Conservation (phyloP, 2,113 vertebrate species). For the Rhodinocichla rosea region DNA sequence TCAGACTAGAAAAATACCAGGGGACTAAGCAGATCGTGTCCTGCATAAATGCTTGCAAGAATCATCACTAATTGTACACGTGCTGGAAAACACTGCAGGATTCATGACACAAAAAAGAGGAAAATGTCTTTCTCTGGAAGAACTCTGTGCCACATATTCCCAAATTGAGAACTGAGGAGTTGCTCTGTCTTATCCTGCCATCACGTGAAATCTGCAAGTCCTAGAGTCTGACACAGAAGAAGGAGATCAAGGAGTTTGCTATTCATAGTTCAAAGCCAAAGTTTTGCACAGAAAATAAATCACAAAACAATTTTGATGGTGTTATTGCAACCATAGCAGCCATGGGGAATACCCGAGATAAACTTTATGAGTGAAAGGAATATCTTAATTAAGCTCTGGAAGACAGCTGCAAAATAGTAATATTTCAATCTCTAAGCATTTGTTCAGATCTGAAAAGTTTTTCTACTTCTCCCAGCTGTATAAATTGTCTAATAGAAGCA, state of each 20-base stretch:
- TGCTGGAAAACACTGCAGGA: not conserved
- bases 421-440: not conserved
- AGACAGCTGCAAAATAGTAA: not conserved
- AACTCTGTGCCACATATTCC: not conserved
- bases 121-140: not conserved
- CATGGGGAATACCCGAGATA: not conserved
- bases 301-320: not conserved
- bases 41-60: not conserved
- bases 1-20: not conserved
- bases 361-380: not conserved
- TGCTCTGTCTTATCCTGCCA: not conserved
- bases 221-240: not conserved
- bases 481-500: not conserved
- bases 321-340: not conserved
- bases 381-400: not conserved
- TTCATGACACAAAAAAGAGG: not conserved
- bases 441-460: not conserved
- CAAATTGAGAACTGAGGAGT: not conserved
- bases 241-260: not conserved
- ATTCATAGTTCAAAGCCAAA: not conserved
- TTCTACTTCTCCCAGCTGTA: not conserved
- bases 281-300: not conserved
- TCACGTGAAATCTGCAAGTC: not conserved
- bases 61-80: not conserved
- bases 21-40: not conserved